A percentile compares a stretch with the other conserved stretches of the same genome.
phyloP scores from a whole-genome alignment of 2,113 vertebrate genomes.

The Eublepharis macularius region DNA sequence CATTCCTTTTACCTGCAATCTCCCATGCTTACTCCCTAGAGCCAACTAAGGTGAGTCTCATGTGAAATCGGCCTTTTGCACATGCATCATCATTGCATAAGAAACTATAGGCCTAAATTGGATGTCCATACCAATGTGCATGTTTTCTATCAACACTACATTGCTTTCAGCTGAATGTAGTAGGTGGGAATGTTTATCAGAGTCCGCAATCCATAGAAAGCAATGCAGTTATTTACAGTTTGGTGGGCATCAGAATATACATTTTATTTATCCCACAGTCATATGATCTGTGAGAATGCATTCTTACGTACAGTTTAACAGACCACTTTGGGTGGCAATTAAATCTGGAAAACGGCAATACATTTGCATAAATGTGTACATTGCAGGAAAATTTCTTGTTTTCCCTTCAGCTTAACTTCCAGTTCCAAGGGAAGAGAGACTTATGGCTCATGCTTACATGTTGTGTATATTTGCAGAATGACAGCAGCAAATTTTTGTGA shows the following conservation, averaged over 20 bases:
- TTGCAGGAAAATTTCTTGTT: no score
- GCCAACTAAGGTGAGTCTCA: neutral
- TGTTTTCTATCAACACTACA: neutral
- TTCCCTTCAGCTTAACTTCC: no score
- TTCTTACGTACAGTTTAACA: neutral
- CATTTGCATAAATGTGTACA: no score
- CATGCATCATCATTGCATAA: neutral
- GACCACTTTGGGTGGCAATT: no score
- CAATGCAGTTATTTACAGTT: neutral
- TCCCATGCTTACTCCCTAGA: neutral
- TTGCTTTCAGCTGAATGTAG: neutral
- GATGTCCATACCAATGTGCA: neutral
- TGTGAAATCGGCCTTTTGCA: neutral
- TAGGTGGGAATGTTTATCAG: neutral
- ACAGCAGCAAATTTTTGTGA: no score
- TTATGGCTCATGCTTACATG: no score
- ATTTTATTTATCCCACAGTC: neutral
- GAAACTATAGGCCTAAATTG: neutral
- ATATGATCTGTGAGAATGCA: neutral
- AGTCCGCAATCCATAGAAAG: neutral
- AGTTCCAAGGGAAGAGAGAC: no score
- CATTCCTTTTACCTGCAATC: neutral
- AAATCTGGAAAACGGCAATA: no score
- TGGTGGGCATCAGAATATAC: neutral
- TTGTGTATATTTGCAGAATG: no score